Base-by-base conservation (phyloP, 2,797 vertebrate genomes). In the Chaenodraco wilsoni region DNA sequence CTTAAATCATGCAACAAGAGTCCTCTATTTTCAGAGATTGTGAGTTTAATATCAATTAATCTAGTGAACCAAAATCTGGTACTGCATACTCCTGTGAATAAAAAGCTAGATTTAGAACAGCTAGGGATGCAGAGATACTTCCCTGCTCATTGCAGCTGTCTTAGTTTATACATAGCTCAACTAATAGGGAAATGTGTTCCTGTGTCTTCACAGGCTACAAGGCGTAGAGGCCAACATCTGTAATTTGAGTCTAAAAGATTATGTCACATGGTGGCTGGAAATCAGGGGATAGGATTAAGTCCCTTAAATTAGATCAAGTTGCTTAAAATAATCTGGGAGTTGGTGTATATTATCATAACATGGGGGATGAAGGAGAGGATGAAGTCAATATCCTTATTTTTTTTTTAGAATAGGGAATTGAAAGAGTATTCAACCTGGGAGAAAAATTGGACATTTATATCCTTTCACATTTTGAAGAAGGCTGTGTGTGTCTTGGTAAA, bases 211-310 rank as follows among this genome's bases (percentile, higher is more conserved):
- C 50, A 67, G 23, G 23, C 23, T 27, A 27, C 43, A 78, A 80
- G 63, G 50, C 6, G 3, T 57, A 82, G 58, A 71, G 54, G 59
- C 50, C 66, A 70, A 82, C 78, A 84, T 87, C 68, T 87, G 84
- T 57, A 82, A 69, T 68, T 43, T 72, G 45, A 86, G 67, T 79
- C 72, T n/a, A 43, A 3, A 52, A 65, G 69, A 85, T 84, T 57
- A 84, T 55, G 68, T 89, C 69, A 84, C 72, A 73, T 52, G 61
- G 58, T 70, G 72, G 73, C 68, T 67, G 69, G 45, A 74, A 85
- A 64, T 80, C 76, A 78, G 56, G 75, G 86, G 52, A 84, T 69
- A 73, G 62, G 84, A 88, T 89, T 84, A 82, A 82, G 45, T 57
- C 52, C n/a, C 5, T 70, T 74, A 69, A 69, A 0, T 76, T 82